A percentile compares a stretch with the other conserved stretches of the same genome.
phyloP scores from a whole-genome alignment of 1,140 invertebrate genomes.

The Ephestia elutella region DNA sequence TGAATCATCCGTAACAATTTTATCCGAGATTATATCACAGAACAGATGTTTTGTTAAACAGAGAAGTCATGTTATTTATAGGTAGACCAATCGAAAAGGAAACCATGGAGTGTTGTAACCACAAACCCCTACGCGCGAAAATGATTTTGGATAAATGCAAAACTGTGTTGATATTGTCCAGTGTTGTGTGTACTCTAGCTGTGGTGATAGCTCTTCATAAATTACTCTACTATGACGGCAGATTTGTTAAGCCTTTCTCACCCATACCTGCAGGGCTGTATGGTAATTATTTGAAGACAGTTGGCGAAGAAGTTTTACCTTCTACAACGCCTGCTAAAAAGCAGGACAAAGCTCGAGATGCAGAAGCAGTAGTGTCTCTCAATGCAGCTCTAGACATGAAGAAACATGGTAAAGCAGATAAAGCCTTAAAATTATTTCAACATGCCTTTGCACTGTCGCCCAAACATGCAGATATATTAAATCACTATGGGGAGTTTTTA shows the following conservation, averaged over 20 bases:
- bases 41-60: conserved; percentile 24
- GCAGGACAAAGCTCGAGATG: conserved; percentile 52
- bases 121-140: conserved; percentile 42
- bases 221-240: conserved; percentile 53
- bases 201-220: conserved; percentile 59
- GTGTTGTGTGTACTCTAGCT: conserved; percentile 57
- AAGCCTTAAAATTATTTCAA: conserved; percentile 91
- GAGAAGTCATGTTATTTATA: conserved; percentile 54
- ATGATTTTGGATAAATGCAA: conserved; percentile 60
- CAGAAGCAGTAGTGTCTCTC: conserved; percentile 88
- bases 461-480: conserved; percentile 92
- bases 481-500: conserved; percentile 94
- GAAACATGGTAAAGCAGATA: conserved; percentile 85
- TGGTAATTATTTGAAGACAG: conserved; percentile 53
- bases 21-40: conserved; percentile 35
- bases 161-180: conserved; percentile 61
- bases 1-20: conserved; percentile 40
- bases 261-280: conserved; percentile 62
- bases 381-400: conserved; percentile 90
- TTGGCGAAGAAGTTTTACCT: conserved; percentile 35
- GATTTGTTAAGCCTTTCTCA: conserved; percentile 56
- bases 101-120: conserved; percentile 48
- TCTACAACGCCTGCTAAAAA: conserved; percentile 23
- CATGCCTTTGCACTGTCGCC: conserved; percentile 94
- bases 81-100: conserved; percentile 40